Base-by-base conservation (phyloP, 2,888 invertebrate species). In the Caenorhabditis sp. region DNA sequence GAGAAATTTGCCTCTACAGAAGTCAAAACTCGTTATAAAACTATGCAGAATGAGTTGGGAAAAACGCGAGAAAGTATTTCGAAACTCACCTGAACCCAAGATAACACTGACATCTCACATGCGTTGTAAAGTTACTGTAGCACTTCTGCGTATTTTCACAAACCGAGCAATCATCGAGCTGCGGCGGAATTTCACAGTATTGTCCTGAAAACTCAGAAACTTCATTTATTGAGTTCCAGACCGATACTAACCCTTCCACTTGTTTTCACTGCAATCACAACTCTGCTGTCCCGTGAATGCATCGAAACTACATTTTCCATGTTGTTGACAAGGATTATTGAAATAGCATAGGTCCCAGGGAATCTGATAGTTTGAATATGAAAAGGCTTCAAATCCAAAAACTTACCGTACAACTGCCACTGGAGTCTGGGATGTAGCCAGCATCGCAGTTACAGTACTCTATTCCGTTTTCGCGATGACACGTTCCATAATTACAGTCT, bases 311-410 rank as follows among this genome's bases (percentile, higher is more conserved):
- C 82, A 82, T 0, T 12, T 26, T 22, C 68, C 51, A 19, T 31
- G 16, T 28, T 82, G 82, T 47, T 82, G 82, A 35, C 82, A 82
- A 5, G 68, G 73, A 63, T 82, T 72, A 47, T 82, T 82, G 19
- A 77, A 7, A 14, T 14, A 6, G 19, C 82, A 82, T 19, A 69
- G 47, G 47, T 77, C 49, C 61, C 59, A 59, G 14, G 3, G n/a
- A 22, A 80, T 26, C 80, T 80, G 56, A 64, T 49, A 56, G 6
- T 41, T 38, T 22, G 5, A 12, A 19, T 22, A 28, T 54, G 3
- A 14, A 4, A 58, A 44, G 1, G 22, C 2, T 26, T 12, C 16
- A 6, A 16, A 58, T 19, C 1, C 5, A 6, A 47, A 47, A 1
- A 44, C 58, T 28, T 8, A 82, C 73, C 28, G 82, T 82, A 51